Conservation (phyloP, 2,113 vertebrate species). For the Helogale parvula region DNA sequence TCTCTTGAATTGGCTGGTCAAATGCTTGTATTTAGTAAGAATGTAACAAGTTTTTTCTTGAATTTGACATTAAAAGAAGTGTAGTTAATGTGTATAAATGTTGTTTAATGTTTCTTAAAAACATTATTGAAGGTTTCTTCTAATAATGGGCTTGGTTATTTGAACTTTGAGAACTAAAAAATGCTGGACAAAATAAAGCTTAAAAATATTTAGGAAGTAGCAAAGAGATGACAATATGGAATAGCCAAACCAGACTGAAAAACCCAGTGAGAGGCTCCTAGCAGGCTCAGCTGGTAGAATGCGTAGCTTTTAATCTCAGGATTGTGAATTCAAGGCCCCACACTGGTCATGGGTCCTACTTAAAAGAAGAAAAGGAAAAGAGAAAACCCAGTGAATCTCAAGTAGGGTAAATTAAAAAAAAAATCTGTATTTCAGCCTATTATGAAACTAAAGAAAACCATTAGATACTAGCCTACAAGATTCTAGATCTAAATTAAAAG, state of each 20-base stretch:
- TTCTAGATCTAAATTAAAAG: constrained; percentile 23
- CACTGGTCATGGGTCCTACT: background rate
- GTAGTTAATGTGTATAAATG: background rate
- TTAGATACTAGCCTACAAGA: background rate
- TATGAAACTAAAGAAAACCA: constrained; percentile 37
- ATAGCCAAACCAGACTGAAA: background rate
- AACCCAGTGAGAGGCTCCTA: background rate
- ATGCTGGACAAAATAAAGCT: background rate
- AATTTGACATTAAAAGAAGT: constrained; percentile 16
- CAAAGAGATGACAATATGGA: background rate
- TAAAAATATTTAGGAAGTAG: background rate
- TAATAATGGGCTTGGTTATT: background rate
- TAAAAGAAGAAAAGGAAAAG: background rate
- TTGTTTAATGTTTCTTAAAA: constrained; percentile 29
- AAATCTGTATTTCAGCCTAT: background rate
- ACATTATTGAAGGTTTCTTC: background rate
- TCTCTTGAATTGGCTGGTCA: constrained; percentile 5
- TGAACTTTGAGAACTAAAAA: constrained; percentile 56
- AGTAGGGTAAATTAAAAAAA: background rate
- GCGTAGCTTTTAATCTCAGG: background rate
- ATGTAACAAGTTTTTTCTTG: constrained; percentile 4
- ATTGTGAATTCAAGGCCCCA: background rate
- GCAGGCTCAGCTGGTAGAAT: background rate
- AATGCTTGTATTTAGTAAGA: background rate
- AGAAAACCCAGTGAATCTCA: background rate